A percentile compares a stretch with the other conserved stretches of the same genome.
Evolutionary conservation across 1,140 invertebrate species (phyloP).

Genomic region (Lanistes nyassanus): DNA sequence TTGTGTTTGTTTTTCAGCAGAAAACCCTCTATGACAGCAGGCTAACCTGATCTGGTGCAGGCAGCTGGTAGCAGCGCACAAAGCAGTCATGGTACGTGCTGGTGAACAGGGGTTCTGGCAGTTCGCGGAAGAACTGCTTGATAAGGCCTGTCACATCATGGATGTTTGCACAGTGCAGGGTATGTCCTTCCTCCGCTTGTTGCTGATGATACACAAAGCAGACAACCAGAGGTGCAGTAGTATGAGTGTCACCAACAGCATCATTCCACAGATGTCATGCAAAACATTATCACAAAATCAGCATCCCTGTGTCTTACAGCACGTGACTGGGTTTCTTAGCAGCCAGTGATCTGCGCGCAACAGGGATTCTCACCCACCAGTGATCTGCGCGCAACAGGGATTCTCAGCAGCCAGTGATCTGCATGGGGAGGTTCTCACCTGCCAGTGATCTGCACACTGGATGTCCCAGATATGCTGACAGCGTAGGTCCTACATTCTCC

Average conservation of each 20-base stretch:
- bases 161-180: slow-evolving; percentile 69
- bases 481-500: too few species aligned
- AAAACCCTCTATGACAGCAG: too few species aligned
- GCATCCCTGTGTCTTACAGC: background rate
- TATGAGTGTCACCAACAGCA: background rate
- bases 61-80: slow-evolving; percentile 71
- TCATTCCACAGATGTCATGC: background rate
- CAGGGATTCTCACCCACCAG: too few species aligned
- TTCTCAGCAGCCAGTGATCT: too few species aligned
- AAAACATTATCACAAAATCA: background rate
- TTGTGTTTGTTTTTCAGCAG: too few species aligned
- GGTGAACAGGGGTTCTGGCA: slow-evolving; percentile 85
- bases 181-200: slow-evolving; percentile 59
- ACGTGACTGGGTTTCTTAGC: background rate
- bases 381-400: too few species aligned
- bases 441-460: too few species aligned
- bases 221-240: slow-evolving; percentile 22
- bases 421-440: too few species aligned
- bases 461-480: too few species aligned
- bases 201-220: slow-evolving; percentile 44
- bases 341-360: too few species aligned
- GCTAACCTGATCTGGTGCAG: slow-evolving; percentile 11
- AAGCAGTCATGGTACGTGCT: slow-evolving; percentile 79
- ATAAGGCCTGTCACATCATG: slow-evolving; percentile 85
- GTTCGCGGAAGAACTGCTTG: slow-evolving; percentile 82